Conservation (phyloP, 2,888 invertebrate genomes). For the Polyommatus icarus region DNA sequence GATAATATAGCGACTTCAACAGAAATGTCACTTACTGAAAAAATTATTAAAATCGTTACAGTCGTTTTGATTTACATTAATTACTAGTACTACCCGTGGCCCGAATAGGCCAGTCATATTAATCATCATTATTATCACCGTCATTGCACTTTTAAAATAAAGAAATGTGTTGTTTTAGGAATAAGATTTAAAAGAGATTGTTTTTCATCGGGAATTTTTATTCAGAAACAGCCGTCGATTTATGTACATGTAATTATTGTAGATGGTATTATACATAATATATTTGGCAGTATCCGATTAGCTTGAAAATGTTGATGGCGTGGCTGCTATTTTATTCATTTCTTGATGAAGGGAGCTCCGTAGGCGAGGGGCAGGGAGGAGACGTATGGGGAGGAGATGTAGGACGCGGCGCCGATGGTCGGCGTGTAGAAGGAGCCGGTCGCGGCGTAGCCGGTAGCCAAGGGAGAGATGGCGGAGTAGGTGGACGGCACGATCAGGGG, state of each 20-base stretch:
- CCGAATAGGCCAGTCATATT: no score
- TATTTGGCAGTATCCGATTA: background rate
- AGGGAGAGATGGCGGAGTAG: conserved; percentile 15
- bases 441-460: background rate
- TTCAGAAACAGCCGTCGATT: conserved; percentile 3
- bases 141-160: no score
- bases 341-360: conserved; percentile 39
- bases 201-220: background rate
- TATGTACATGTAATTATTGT: background rate
- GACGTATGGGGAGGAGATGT: conserved; percentile 48
- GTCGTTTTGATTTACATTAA: no score
- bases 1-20: no score
- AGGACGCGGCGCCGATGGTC: conserved; percentile 1
- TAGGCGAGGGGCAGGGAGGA: conserved; percentile 36
- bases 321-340: conserved; percentile 28
- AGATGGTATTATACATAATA: background rate
- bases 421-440: background rate
- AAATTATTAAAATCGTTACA: no score
- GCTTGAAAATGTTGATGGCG: background rate
- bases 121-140: no score
- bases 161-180: background rate
- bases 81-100: no score
- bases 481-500: conserved; percentile 43
- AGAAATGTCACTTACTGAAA: no score
- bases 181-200: background rate